These are phyloP conservation scores for Procavia capensis DNA, from an alignment of 2,113 vertebrate genomes.

Conservation along the genomic window DNA sequence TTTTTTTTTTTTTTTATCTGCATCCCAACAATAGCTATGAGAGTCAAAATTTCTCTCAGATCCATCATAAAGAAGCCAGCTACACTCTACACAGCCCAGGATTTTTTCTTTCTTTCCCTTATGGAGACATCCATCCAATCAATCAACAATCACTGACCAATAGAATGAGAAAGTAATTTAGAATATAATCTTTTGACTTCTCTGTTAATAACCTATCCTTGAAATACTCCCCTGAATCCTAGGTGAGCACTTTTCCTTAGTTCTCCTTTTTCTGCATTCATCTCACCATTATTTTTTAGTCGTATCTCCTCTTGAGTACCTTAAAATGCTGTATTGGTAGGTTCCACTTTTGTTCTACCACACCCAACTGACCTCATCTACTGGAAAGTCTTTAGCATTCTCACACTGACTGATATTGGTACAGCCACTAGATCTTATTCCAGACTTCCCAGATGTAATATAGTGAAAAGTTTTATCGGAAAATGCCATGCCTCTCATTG, in stretches of 20 bases:
- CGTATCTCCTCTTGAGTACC: background rate
- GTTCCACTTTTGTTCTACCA: fast-evolving
- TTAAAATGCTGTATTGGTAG: background rate
- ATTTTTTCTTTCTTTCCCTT: background rate
- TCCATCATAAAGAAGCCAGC: background rate
- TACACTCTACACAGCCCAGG: background rate
- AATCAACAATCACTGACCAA: background rate
- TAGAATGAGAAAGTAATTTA: background rate
- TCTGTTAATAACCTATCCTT: background rate
- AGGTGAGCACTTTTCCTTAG: background rate
- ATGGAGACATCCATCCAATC: background rate
- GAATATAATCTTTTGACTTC: background rate
- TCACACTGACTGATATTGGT: background rate
- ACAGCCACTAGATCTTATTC: fast-evolving
- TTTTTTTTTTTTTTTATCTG: background rate
- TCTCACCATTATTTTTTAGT: background rate
- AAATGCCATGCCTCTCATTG: background rate
- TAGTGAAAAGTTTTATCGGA: background rate
- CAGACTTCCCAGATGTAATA: background rate
- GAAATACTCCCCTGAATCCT: background rate
- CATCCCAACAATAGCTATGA: background rate
- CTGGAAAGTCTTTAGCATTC: background rate
- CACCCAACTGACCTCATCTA: background rate
- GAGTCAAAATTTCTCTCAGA: background rate
- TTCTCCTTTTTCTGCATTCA: background rate